A percentile compares a stretch with the other conserved stretches of the same genome.
These are phyloP conservation scores for Saccopteryx leptura DNA, from an alignment of 2,113 vertebrate genomes.

Conservation along the genomic window DNA sequence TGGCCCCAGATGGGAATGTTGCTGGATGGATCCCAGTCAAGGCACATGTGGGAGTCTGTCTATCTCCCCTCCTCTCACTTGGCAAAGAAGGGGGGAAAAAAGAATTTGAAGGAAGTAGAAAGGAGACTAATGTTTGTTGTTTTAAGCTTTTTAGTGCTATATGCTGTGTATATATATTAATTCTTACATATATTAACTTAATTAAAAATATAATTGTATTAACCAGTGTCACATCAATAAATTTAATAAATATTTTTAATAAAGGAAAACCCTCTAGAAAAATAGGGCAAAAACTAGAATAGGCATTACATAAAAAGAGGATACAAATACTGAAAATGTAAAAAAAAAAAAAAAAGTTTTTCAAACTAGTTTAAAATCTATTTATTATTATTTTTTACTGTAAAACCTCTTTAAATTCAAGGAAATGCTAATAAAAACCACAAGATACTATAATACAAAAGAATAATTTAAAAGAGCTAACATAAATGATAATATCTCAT, in stretches of 20 bases:
- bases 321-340: background rate
- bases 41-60: no score
- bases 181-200: background rate
- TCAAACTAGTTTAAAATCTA: background rate
- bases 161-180: background rate
- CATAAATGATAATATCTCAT: background rate
- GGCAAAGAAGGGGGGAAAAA: no score
- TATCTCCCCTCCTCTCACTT: no score
- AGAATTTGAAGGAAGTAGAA: no score
- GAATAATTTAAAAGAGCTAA: background rate
- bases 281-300: background rate
- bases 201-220: background rate
- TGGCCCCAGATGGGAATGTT: no score
- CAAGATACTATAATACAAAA: no score
- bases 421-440: background rate
- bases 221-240: background rate
- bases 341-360: background rate
- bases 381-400: background rate
- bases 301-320: background rate
- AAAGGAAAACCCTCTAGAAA: background rate
- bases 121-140: background rate
- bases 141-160: slow-evolving; percentile 25
- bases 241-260: background rate
- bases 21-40: no score
- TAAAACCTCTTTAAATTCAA: background rate